Evolutionary conservation across 2,113 vertebrate genomes (phyloP).

Genomic region (Promerops cafer): DNA sequence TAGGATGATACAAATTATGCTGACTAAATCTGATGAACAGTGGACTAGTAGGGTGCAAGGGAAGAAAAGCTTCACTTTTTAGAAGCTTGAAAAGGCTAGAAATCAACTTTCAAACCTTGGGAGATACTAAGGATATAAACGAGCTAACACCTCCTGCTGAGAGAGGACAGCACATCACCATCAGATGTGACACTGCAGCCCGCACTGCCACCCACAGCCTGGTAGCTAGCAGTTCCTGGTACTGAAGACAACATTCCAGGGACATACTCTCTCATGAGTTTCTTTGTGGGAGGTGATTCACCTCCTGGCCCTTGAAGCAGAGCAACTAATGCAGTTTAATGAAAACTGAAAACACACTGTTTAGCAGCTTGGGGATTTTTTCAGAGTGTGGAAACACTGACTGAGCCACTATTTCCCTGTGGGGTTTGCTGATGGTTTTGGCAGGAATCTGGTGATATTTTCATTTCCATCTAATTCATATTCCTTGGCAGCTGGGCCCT

Average conservation of each 20-base stretch:
- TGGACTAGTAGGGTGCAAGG: neutral
- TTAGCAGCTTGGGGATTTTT: neutral
- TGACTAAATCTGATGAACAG: neutral
- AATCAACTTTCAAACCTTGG: neutral
- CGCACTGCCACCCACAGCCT: fast-evolving
- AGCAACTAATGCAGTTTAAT: neutral
- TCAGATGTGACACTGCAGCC: neutral
- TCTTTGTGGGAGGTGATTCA: neutral
- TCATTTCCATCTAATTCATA: neutral
- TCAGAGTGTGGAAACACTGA: neutral
- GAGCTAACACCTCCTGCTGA: neutral
- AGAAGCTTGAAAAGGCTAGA: neutral
- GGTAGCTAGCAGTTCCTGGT: neutral
- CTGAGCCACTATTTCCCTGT: neutral
- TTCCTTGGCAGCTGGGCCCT: neutral
- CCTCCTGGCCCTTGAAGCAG: neutral
- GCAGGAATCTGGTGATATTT: neutral
- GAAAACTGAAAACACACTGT: neutral
- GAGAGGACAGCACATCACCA: neutral
- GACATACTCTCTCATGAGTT: neutral
- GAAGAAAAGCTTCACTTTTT: neutral
- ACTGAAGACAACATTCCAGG: neutral
- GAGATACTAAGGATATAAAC: neutral
- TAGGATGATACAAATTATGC: neutral
- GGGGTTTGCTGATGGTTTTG: neutral